These are phyloP conservation scores for Drosophila mojavensis DNA, from an alignment of 1,140 invertebrate species.

Conservation along the genomic window DNA sequence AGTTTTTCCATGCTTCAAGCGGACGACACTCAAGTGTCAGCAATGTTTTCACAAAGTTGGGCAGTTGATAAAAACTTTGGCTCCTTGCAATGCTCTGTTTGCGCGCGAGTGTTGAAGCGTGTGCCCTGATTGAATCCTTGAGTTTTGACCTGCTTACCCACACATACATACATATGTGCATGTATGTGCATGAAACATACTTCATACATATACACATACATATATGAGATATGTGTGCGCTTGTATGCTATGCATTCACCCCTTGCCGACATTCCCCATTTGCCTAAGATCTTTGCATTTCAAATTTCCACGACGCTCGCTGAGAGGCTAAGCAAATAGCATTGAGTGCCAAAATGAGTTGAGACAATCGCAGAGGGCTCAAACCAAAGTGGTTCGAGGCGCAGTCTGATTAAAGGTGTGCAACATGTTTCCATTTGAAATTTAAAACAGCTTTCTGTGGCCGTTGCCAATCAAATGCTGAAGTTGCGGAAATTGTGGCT, in stretches of 20 bases:
- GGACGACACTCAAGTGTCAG: constrained; percentile 51
- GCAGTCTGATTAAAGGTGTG: constrained; percentile 69
- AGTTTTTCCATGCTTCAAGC: constrained; percentile 16
- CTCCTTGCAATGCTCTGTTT: constrained; percentile 17
- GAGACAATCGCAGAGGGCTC: constrained; percentile 55
- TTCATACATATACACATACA: neutral
- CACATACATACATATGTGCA: neutral
- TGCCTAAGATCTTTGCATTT: constrained; percentile 57
- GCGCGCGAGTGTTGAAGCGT: constrained; percentile 28
- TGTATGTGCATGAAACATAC: too few relatives aligned
- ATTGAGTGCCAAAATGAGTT: constrained; percentile 74
- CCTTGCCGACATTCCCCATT: constrained; percentile 30
- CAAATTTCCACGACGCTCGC: constrained; percentile 45
- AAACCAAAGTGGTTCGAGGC: neutral
- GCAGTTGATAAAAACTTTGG: constrained; percentile 57
- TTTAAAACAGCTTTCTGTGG: constrained; percentile 58
- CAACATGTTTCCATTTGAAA: constrained; percentile 48
- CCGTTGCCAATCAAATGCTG: constrained; percentile 60
- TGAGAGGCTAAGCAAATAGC: constrained; percentile 65
- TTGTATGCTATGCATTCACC: neutral
- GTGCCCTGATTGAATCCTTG: constrained; percentile 50
- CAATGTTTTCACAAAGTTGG: constrained; percentile 38
- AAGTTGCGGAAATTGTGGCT: constrained; percentile 74
- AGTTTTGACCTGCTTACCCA: constrained; percentile 24
- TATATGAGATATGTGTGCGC: neutral